Evolutionary conservation across 2,888 invertebrate species (phyloP).

Genomic region (Phalangium opilio): DNA sequence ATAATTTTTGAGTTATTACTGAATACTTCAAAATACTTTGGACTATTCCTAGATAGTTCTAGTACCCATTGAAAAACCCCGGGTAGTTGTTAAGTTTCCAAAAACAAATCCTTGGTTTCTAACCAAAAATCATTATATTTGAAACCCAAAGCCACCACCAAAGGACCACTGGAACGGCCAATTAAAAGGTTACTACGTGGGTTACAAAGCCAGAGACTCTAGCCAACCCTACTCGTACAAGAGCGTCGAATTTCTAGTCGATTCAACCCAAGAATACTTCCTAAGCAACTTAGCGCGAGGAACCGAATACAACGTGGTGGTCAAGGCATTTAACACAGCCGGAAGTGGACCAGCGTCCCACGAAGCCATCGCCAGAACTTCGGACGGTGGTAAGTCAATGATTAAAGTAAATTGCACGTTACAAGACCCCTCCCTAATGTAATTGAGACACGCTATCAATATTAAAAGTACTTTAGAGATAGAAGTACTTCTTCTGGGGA

Average conservation of each 20-base stretch:
- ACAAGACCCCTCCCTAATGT: too few species aligned
- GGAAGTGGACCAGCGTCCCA: slow-evolving; percentile 17
- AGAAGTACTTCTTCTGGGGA: too few species aligned
- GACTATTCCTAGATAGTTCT: too few species aligned
- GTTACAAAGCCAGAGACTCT: slow-evolving; percentile 6
- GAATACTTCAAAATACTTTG: too few species aligned
- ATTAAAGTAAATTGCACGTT: too few species aligned
- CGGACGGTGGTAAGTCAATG: slow-evolving; percentile 8
- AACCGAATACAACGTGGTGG: slow-evolving; percentile 10
- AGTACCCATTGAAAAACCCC: too few species aligned
- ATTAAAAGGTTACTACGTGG: slow-evolving; percentile 15
- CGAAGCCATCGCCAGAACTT: slow-evolving; percentile 11
- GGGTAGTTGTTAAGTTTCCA: too few species aligned
- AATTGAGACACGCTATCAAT: too few species aligned
- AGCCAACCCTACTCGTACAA: slow-evolving; percentile 8
- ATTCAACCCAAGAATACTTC: slow-evolving; percentile 6
- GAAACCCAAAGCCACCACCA: slow-evolving; percentile 13
- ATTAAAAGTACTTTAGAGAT: too few species aligned
- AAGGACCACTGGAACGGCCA: slow-evolving; percentile 16
- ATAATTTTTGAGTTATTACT: too few species aligned
- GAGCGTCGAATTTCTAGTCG: slow-evolving; percentile 4
- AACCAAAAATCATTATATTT: neutral
- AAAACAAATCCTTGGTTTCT: too few species aligned
- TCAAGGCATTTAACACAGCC: slow-evolving; percentile 13
- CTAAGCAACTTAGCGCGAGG: slow-evolving; percentile 3